Evolutionary conservation across 2,888 invertebrate species (phyloP).

Genomic region (Phanerotoma sp.): DNA sequence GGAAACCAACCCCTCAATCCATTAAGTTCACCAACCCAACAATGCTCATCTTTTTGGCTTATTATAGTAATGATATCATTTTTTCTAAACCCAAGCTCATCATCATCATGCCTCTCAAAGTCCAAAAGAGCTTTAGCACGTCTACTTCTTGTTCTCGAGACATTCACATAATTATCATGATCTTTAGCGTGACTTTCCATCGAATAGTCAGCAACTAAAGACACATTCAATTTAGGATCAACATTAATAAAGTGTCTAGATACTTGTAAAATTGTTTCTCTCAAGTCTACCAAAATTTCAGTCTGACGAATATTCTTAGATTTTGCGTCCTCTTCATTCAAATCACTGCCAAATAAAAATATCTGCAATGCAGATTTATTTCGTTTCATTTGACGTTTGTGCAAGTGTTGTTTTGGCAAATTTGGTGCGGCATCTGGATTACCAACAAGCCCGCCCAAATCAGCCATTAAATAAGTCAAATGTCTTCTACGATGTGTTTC

Average conservation of each 20-base stretch:
- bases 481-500: conserved; percentile 90
- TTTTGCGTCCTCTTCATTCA: conserved; percentile 78
- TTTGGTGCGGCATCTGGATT: conserved; percentile 88
- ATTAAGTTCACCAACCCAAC: conserved; percentile 97
- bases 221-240: conserved; percentile 84
- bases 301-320: conserved; percentile 98
- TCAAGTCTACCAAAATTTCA: conserved; percentile 95
- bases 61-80: conserved; percentile 98
- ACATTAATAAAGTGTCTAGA: conserved; percentile 93
- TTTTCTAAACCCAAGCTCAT: conserved; percentile 96
- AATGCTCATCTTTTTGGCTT: conserved; percentile 97
- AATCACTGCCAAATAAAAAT: conserved; percentile 80
- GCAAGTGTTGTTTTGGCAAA: conserved; percentile 90
- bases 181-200: conserved; percentile 95
- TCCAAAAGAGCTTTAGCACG: conserved; percentile 95
- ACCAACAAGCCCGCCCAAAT: conserved; percentile 89
- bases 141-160: conserved; percentile 81
- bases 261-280: conserved; percentile 91
- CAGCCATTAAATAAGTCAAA: conserved; percentile 94
- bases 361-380: conserved; percentile 88
- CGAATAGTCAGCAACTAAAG: conserved; percentile 87
- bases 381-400: conserved; percentile 84
- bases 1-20: conserved; percentile 96
- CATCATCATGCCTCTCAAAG: conserved; percentile 97
- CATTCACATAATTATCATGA: conserved; percentile 93